Conservation (phyloP, 2,797 vertebrate species). For the Tolypeutes matacus region DNA sequence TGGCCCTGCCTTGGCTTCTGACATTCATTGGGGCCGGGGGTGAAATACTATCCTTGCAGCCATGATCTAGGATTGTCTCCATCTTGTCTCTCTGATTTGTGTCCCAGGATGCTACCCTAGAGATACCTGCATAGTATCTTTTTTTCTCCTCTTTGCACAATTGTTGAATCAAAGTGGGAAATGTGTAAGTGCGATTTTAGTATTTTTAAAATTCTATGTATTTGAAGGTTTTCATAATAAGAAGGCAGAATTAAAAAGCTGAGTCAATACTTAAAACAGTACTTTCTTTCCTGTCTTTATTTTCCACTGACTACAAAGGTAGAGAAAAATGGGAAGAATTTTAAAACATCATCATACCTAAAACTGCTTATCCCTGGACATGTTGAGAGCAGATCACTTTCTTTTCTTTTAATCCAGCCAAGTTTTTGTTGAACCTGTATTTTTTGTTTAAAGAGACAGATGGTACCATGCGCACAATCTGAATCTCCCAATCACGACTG, state of each 20-base stretch:
- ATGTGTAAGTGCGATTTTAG: too few species aligned
- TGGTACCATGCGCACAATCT: not conserved
- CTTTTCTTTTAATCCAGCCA: not conserved
- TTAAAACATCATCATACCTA: not conserved
- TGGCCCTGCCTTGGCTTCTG: too few species aligned
- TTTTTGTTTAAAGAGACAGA: slow-evolving; percentile 22
- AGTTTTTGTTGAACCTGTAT: not conserved
- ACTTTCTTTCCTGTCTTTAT: not conserved
- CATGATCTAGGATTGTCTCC: not conserved
- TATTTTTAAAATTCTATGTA: too few species aligned
- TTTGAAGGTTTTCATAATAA: too few species aligned
- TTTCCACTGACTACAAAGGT: not conserved
- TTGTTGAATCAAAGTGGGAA: too few species aligned
- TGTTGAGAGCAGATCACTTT: not conserved
- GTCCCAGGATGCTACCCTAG: not conserved
- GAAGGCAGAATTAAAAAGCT: too few species aligned
- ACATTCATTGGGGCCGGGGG: not conserved
- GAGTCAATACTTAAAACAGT: too few species aligned
- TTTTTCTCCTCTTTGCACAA: not conserved
- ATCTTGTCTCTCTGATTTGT: not conserved
- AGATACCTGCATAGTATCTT: not conserved
- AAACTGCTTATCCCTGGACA: not conserved
- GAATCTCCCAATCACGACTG: not conserved
- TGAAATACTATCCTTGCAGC: not conserved
- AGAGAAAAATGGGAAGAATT: not conserved